A percentile compares a stretch with the other conserved stretches of the same genome.
Conservation (phyloP, 2,113 vertebrate genomes). For the Melanostigma gelatinosum region DNA sequence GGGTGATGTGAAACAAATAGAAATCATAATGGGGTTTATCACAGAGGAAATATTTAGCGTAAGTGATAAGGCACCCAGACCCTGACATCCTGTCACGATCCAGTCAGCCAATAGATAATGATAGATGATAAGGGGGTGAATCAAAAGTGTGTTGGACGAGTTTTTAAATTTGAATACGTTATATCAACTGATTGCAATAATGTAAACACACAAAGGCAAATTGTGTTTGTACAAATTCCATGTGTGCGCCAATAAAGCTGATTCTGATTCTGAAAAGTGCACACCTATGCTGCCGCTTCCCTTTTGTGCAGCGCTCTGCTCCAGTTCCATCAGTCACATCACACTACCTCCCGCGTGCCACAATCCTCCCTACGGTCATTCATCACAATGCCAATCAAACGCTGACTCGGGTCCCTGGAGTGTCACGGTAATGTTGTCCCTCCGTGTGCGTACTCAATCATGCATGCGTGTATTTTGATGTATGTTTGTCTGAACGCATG, state of each 20-base stretch:
- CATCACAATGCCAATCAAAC: slow-evolving; percentile 74
- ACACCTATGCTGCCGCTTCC: slow-evolving; percentile 12
- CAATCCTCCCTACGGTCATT: slow-evolving; percentile 70
- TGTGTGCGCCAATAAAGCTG: no score
- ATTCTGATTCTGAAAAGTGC: slow-evolving; percentile 2
- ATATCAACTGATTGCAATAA: not conserved
- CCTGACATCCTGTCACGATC: slow-evolving; percentile 4
- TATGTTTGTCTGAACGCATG: slow-evolving; percentile 17
- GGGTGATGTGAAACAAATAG: not conserved
- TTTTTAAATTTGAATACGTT: not conserved
- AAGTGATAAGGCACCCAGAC: slow-evolving; percentile 1
- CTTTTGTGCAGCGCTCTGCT: slow-evolving; percentile 54
- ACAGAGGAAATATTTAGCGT: not conserved
- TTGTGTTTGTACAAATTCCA: no score
- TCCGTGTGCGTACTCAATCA: slow-evolving; percentile 10
- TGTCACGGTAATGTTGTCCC: slow-evolving; percentile 41
- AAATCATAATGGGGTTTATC: not conserved
- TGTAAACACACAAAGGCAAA: not conserved
- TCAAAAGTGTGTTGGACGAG: not conserved
- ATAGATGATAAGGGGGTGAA: not conserved
- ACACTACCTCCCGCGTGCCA: slow-evolving; percentile 50
- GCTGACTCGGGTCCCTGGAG: slow-evolving; percentile 70
- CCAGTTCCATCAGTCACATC: slow-evolving; percentile 73
- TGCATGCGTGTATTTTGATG: slow-evolving; percentile 38
- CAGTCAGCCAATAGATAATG: slow-evolving; percentile 2